Base-by-base conservation (phyloP, 2,113 vertebrate species). In the Pangasianodon hypophthalmus region DNA sequence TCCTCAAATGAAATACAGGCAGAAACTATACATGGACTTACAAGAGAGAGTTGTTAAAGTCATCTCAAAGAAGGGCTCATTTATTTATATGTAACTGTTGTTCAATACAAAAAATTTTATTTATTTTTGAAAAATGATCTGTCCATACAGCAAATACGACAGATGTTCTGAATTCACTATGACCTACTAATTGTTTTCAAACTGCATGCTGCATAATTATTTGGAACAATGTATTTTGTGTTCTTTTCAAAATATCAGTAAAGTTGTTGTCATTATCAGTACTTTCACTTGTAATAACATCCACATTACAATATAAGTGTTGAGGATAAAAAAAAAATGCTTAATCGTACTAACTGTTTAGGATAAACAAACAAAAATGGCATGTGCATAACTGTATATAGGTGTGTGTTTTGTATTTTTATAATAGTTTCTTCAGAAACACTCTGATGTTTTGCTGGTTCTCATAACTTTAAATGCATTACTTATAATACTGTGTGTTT, bases 21-120 rank as follows among this genome's bases (percentile, higher is more conserved):
- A 73, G 13, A 73, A 73, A 73, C 62, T 64, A n/a, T 64, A 29
- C 62, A 64, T 64, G 29, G 62, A 64, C 62, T 0, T 64, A 11
- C 29, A 41, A 37, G 64, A 69, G 64, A n/a, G 26, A 69, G 29
- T 4, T n/a, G 29, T n/a, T n/a, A 32, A 32, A 84, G 82, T 60
- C 21, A 62, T 62, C 1, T 62, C 58, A 62, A 62, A 6, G 7
- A 24, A 62, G 58, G 58, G 21, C 5, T 24, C 21, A n/a, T 64
- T 52, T 84, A 85, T 85, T 64, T 67, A 67, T 67, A 48, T 46
- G 19, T 62, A 84, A 62, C 32, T 84, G 14, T 58, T 84, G 37
- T 37, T 37, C 37, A 37, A 37, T 37, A 37, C 37, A 37, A 37
- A 37, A 37, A 37, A 1, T 62, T 62, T 44, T 19, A 29, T 11